Conservation (phyloP, 2,797 vertebrate species). For the Hipposideros larvatus region DNA sequence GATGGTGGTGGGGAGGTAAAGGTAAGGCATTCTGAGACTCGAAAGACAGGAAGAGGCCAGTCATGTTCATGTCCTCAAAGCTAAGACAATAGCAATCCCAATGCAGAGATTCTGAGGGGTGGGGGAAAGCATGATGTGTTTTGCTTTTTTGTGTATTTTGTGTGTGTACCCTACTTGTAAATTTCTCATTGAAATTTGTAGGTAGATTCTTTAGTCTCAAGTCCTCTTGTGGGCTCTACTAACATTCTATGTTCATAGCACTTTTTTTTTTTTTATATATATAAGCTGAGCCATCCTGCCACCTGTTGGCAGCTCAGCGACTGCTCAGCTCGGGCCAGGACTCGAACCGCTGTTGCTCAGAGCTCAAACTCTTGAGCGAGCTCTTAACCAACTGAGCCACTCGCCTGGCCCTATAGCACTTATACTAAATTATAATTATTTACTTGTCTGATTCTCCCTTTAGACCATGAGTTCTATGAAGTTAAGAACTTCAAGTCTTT, state of each 20-base stretch:
- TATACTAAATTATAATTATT: background rate
- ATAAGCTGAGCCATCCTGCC: too few species aligned
- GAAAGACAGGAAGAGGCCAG: background rate
- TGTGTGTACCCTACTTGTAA: background rate
- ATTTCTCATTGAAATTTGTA: constrained; percentile 4
- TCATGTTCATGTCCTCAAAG: background rate
- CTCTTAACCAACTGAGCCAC: too few species aligned
- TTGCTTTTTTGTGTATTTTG: constrained; percentile 20
- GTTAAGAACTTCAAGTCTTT: background rate
- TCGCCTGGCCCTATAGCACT: background rate
- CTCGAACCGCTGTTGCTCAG: too few species aligned
- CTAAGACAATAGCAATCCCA: background rate
- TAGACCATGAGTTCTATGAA: background rate
- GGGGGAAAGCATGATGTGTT: background rate
- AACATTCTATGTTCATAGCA: background rate
- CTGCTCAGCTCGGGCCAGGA: too few species aligned
- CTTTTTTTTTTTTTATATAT: background rate
- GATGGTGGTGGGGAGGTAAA: background rate
- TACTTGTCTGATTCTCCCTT: background rate
- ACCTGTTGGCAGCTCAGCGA: too few species aligned
- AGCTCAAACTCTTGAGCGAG: too few species aligned
- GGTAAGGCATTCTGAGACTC: background rate
- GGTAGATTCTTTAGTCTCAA: background rate
- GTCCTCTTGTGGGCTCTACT: background rate
- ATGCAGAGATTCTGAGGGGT: background rate